phyloP scores from a whole-genome alignment of 1,140 invertebrate species.

The Monomorium pharaonis region DNA sequence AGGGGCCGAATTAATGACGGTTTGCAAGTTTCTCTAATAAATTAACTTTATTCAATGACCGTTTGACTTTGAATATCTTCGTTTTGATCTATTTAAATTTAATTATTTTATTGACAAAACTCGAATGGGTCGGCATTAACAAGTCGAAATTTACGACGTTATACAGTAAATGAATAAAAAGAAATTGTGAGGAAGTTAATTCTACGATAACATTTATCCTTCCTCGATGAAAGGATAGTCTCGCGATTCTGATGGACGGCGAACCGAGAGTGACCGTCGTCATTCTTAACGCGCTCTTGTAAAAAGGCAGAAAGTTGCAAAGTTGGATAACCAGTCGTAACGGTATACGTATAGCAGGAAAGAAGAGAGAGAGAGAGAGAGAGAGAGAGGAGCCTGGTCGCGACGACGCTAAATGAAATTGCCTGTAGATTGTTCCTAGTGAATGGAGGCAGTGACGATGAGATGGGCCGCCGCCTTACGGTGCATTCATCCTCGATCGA shows the following conservation, averaged over 20 bases:
- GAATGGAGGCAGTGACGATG: constrained; percentile 66
- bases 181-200: neutral
- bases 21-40: neutral
- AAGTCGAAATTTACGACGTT: neutral
- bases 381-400: constrained; percentile 7
- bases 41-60: neutral
- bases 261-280: neutral
- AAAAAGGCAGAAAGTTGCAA: constrained; percentile 71
- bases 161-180: neutral
- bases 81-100: neutral
- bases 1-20: constrained; percentile 5
- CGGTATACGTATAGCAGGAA: constrained; percentile 57
- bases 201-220: neutral
- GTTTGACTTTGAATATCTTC: neutral
- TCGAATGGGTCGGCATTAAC: neutral
- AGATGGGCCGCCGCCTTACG: constrained; percentile 58
- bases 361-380: neutral
- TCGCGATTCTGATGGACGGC: constrained; percentile 40
- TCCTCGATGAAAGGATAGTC: neutral
- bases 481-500: constrained; percentile 70
- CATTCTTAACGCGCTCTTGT: constrained; percentile 22
- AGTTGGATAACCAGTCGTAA: constrained; percentile 66
- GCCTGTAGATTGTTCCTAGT: constrained; percentile 60
- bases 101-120: neutral
- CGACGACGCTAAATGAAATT: constrained; percentile 64